These are phyloP conservation scores for Parazoanthus darwini DNA, from an alignment of 92 coral and sea anemone genomes.

Conservation along the genomic window DNA sequence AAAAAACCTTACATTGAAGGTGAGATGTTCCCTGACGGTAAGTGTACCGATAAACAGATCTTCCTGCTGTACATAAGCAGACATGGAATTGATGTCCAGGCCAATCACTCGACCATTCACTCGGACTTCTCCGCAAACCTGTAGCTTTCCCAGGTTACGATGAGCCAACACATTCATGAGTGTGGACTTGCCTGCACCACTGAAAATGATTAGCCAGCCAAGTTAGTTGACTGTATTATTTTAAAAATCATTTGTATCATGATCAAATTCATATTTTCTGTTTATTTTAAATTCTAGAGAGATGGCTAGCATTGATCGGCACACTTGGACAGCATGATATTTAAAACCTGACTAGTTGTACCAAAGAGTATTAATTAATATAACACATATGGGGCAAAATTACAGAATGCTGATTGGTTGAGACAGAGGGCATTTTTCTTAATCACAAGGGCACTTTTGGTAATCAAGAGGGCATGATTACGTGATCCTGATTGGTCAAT, in stretches of 20 bases:
- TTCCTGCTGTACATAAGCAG: constrained; percentile 95
- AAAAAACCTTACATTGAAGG: constrained; percentile 67
- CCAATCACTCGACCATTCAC: constrained; percentile 71
- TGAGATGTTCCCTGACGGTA: constrained; percentile 92
- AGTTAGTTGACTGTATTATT: neutral
- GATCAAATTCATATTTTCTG: too few species aligned
- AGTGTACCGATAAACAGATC: constrained; percentile 94
- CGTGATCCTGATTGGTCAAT: too few species aligned
- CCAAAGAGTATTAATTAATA: too few species aligned
- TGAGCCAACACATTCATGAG: constrained; percentile 92
- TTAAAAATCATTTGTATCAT: neutral
- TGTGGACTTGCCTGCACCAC: constrained; percentile 96
- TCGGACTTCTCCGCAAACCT: constrained; percentile 77
- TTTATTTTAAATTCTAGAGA: too few species aligned
- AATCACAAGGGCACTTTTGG: too few species aligned
- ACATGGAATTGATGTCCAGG: constrained; percentile 74
- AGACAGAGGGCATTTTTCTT: too few species aligned
- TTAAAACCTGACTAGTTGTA: too few species aligned
- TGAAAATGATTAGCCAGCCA: neutral
- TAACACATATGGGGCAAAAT: too few species aligned
- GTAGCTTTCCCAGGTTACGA: constrained; percentile 80
- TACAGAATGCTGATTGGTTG: too few species aligned
- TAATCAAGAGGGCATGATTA: too few species aligned
- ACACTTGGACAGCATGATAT: too few species aligned
- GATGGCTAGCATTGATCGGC: too few species aligned